Conservation (phyloP, 2,888 invertebrate genomes). For the Epirrita christyi region DNA sequence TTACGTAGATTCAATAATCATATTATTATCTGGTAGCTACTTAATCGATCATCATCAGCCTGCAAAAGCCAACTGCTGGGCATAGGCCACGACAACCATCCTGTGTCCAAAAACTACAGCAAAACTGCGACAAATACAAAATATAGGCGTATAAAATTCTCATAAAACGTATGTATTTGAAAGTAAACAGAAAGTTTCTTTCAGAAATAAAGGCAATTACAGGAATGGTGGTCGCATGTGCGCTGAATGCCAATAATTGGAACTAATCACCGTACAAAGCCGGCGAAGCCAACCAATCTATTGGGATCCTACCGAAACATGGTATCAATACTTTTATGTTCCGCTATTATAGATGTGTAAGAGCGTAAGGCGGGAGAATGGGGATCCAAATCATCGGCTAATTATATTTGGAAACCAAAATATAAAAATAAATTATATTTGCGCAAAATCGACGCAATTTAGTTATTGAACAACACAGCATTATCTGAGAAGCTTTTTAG, state of each 20-base stretch:
- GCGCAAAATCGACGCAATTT: neutral
- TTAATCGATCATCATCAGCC: too few species aligned
- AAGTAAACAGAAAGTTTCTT: conserved; percentile 22
- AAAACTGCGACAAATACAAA: too few species aligned
- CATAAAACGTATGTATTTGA: neutral
- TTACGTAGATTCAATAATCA: too few species aligned
- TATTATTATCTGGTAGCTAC: too few species aligned
- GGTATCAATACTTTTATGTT: conserved; percentile 20
- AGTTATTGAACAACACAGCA: too few species aligned
- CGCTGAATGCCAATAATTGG: conserved; percentile 66
- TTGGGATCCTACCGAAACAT: conserved; percentile 13
- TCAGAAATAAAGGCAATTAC: conserved; percentile 64
- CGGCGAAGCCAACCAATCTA: conserved; percentile 32
- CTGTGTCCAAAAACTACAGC: too few species aligned
- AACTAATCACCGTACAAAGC: conserved; percentile 61
- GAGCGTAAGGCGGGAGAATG: conserved; percentile 1
- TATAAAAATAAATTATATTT: neutral
- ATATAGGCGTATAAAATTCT: too few species aligned
- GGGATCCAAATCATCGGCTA: neutral
- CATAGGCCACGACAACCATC: too few species aligned
- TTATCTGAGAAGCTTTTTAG: too few species aligned
- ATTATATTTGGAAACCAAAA: neutral
- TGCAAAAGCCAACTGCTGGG: too few species aligned
- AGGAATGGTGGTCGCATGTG: conserved; percentile 62
- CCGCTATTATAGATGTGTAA: conserved; percentile 12